These are phyloP conservation scores for Pseudorhiza aurosa DNA, from an alignment of 30 jellyfish, hydroid and myxozoan species.

Conservation along the genomic window DNA sequence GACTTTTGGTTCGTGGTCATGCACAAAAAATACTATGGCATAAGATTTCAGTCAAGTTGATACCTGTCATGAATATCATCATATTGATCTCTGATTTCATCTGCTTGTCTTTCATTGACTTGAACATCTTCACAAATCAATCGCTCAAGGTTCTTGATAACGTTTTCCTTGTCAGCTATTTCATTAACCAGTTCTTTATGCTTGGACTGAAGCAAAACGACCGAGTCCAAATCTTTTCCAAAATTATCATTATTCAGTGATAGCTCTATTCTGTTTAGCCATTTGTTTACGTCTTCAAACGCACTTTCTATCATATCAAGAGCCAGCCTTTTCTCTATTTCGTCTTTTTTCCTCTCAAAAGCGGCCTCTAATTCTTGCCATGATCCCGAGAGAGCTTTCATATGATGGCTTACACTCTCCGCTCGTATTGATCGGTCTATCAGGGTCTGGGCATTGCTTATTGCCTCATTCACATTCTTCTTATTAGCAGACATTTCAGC, in stretches of 20 bases:
- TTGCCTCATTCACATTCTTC: constrained; percentile 10
- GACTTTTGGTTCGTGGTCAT: no score
- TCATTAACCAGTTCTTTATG: constrained; percentile 44
- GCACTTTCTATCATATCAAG: constrained; percentile 11
- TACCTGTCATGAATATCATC: constrained; percentile 36
- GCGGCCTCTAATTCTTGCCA: constrained; percentile 32
- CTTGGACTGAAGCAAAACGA: constrained; percentile 21
- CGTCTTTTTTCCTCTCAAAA: background rate
- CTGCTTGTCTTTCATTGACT: background rate
- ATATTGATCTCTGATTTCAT: constrained; percentile 6
- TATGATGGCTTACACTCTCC: constrained; percentile 4
- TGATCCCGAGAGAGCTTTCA: background rate
- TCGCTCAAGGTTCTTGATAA: constrained; percentile 3
- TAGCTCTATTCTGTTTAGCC: constrained; percentile 34
- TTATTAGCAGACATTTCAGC: constrained; percentile 42
- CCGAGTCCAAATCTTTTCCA: constrained; percentile 42
- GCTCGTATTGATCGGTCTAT: background rate
- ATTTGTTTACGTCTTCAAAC: background rate
- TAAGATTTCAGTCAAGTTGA: no score
- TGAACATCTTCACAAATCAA: background rate
- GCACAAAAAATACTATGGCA: no score
- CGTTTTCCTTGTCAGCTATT: background rate
- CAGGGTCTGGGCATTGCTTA: constrained; percentile 7
- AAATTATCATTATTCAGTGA: background rate
- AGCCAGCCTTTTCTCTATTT: background rate